phyloP scores from a whole-genome alignment of 2,797 vertebrate genomes.

The Sebastes taczanowskii region DNA sequence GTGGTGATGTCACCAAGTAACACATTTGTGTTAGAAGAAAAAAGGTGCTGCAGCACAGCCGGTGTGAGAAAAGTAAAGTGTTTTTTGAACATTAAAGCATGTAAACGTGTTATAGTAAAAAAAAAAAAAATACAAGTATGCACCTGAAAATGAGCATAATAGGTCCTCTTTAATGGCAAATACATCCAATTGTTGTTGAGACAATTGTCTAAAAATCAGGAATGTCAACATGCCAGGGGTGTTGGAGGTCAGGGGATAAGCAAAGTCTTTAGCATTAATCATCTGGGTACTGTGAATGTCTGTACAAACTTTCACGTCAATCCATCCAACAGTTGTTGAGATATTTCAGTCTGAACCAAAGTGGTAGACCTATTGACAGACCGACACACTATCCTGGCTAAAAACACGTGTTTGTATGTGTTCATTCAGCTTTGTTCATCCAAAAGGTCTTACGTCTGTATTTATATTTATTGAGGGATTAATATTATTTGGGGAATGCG shows the following conservation, averaged over 20 bases:
- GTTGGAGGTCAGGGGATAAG: background rate
- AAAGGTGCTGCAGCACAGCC: no score
- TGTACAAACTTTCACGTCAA: background rate
- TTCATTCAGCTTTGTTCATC: slow-evolving; percentile 15
- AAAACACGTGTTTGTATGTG: background rate
- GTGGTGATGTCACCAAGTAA: no score
- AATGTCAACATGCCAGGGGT: background rate
- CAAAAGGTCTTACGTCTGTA: slow-evolving; percentile 24
- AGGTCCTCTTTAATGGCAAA: background rate
- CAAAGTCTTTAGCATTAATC: background rate
- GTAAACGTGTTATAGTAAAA: no score
- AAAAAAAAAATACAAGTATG: no score
- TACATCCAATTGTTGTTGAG: background rate
- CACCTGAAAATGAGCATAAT: no score
- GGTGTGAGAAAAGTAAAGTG: no score
- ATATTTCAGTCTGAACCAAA: background rate
- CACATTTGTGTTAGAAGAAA: no score
- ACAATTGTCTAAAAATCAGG: background rate
- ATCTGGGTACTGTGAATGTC: background rate
- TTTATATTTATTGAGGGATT: slow-evolving; percentile 57
- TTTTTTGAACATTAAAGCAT: no score
- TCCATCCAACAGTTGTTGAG: background rate
- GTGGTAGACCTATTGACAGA: background rate
- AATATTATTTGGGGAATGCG: slow-evolving; percentile 25
- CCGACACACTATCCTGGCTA: background rate